A percentile compares a stretch with the other conserved stretches of the same genome.
Evolutionary conservation across 2,797 vertebrate genomes (phyloP).

Genomic region (Protosalanx chinensis): DNA sequence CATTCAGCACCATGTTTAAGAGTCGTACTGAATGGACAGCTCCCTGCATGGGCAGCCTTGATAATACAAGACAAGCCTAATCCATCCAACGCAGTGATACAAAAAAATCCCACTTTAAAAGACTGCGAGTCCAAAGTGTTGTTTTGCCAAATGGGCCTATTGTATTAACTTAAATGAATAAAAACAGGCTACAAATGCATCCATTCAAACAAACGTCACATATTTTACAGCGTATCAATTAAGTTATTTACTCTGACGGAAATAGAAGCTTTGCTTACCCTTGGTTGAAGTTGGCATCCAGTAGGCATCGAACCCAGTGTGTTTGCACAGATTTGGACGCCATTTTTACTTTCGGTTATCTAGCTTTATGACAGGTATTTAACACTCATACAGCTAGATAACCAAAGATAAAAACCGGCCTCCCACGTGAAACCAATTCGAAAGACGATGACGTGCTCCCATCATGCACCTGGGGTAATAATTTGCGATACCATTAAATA

Average conservation of each 20-base stretch:
- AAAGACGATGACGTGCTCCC: conserved; percentile 6
- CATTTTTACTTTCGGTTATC: conserved; percentile 99
- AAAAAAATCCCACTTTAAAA: background rate
- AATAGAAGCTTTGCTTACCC: conserved; percentile 12
- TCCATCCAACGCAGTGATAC: background rate
- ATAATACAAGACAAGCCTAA: conserved; percentile 14
- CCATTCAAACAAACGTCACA: background rate
- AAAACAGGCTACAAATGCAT: background rate
- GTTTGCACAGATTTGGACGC: conserved; percentile 68
- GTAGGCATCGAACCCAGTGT: background rate
- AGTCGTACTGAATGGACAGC: conserved; percentile 29
- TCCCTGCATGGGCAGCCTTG: conserved; percentile 13
- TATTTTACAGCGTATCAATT: background rate
- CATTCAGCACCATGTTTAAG: conserved; percentile 45
- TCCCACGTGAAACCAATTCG: conserved; percentile 39
- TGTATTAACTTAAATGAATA: background rate
- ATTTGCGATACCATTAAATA: background rate
- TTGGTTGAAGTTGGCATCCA: background rate
- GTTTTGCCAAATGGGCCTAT: no score
- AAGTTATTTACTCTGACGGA: background rate
- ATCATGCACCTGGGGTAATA: conserved; percentile 37
- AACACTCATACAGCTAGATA: conserved; percentile 99
- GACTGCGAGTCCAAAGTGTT: no score
- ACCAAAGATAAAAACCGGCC: conserved; percentile 98
- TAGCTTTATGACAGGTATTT: conserved; percentile 98